phyloP scores from a whole-genome alignment of 53 echinoderm and acorn worm species.

The Holothuria leucospilota region DNA sequence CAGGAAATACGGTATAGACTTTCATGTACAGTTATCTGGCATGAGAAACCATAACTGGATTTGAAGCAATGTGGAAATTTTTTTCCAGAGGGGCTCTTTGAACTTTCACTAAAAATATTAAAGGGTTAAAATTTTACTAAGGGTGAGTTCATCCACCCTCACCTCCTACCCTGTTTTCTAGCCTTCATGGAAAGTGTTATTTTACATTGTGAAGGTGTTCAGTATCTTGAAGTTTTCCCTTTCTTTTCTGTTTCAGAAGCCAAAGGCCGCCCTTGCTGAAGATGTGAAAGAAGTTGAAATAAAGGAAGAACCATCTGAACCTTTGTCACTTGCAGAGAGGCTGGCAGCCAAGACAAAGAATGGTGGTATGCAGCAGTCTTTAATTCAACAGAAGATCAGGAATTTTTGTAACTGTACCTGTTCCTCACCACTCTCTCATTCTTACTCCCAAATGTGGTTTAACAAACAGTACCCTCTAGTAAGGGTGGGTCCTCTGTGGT shows the following conservation, averaged over 20 bases:
- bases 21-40: too few species aligned
- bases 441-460: not conserved
- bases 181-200: too few species aligned
- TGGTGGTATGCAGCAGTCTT: constrained; percentile 58
- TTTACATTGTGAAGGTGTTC: not conserved
- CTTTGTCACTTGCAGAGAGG: constrained; percentile 80
- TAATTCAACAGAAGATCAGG: not conserved
- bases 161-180: too few species aligned
- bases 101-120: too few species aligned
- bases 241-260: constrained; percentile 34
- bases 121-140: too few species aligned
- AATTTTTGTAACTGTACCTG: not conserved
- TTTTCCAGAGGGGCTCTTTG: too few species aligned
- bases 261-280: constrained; percentile 46
- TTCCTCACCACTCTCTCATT: not conserved
- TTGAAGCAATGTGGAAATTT: too few species aligned
- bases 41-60: too few species aligned
- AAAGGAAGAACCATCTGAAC: constrained; percentile 65
- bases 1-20: too few species aligned
- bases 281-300: constrained; percentile 28
- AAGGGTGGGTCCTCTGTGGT: too few species aligned
- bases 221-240: not conserved
- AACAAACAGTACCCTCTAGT: too few species aligned
- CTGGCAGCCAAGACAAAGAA: constrained; percentile 78
- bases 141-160: too few species aligned